A percentile compares a stretch with the other conserved stretches of the same genome.
These are phyloP conservation scores for Apodemus agrarius DNA, from an alignment of 2,797 vertebrate species.

Conservation along the genomic window DNA sequence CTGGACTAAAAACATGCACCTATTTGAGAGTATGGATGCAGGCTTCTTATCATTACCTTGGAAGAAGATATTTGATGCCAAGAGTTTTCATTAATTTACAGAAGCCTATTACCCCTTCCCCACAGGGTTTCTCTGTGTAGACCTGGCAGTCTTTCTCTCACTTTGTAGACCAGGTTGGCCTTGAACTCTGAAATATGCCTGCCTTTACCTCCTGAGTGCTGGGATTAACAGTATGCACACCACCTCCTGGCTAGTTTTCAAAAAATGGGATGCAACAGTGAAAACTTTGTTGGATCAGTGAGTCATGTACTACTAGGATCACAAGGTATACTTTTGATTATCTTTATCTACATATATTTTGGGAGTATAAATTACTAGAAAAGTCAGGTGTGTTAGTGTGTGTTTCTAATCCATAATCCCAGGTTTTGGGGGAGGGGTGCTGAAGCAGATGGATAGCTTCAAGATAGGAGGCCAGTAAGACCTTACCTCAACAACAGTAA, in stretches of 20 bases:
- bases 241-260: neutral
- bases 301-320: neutral
- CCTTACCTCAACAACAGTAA: neutral
- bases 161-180: neutral
- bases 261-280: neutral
- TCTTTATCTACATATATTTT: slow-evolving; percentile 16
- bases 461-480: neutral
- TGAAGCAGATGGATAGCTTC: neutral
- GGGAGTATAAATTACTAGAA: neutral
- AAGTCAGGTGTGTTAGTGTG: neutral
- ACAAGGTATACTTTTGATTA: neutral
- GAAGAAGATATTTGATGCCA: slow-evolving; percentile 22
- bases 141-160: neutral
- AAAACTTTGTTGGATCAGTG: slow-evolving; percentile 30
- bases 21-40: no score
- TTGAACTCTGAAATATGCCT: neutral
- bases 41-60: neutral
- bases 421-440: neutral
- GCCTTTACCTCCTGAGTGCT: neutral
- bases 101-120: neutral
- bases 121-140: neutral
- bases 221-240: no score
- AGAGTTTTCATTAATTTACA: slow-evolving; percentile 25
- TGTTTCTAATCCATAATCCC: neutral
- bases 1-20: no score